These are phyloP conservation scores for Tiphia femorata DNA, from an alignment of 2,888 invertebrate genomes.

Conservation along the genomic window DNA sequence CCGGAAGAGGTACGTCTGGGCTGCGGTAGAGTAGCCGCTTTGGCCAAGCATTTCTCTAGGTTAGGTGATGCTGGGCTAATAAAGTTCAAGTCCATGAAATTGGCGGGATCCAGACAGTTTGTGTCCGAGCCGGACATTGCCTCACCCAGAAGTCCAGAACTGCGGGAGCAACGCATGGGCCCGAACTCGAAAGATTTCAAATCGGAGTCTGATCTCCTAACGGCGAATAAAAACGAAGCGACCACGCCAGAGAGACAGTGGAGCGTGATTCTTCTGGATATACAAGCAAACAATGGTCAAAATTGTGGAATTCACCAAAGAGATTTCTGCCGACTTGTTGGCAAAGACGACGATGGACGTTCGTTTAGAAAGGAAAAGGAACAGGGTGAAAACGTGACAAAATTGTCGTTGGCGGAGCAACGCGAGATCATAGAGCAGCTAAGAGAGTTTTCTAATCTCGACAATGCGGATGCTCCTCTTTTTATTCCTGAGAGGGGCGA, in stretches of 20 bases:
- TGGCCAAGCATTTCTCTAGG: constrained; percentile 77
- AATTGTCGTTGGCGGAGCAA: constrained; percentile 58
- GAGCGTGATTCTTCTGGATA: constrained; percentile 45
- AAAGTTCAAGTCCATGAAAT: constrained; percentile 54
- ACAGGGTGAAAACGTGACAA: no score
- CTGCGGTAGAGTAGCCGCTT: constrained; percentile 78
- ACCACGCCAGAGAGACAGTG: constrained; percentile 51
- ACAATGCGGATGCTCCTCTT: constrained; percentile 54
- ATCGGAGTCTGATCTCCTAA: constrained; percentile 59
- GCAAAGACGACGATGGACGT: background rate
- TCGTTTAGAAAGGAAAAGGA: no score
- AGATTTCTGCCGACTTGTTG: background rate
- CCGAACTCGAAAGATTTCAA: constrained; percentile 46
- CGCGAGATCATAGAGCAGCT: constrained; percentile 60
- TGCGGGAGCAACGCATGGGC: background rate
- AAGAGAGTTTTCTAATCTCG: constrained; percentile 61
- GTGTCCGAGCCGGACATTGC: constrained; percentile 66
- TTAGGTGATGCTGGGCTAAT: constrained; percentile 66
- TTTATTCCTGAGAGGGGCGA: constrained; percentile 46
- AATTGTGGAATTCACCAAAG: background rate
- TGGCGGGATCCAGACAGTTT: constrained; percentile 53
- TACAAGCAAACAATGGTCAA: background rate
- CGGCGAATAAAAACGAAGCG: constrained; percentile 43
- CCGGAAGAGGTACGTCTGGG: constrained; percentile 79
- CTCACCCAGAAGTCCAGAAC: constrained; percentile 43